A percentile compares a stretch with the other conserved stretches of the same genome.
phyloP scores from a whole-genome alignment of 2,113 vertebrate genomes.

The Mugil cephalus region DNA sequence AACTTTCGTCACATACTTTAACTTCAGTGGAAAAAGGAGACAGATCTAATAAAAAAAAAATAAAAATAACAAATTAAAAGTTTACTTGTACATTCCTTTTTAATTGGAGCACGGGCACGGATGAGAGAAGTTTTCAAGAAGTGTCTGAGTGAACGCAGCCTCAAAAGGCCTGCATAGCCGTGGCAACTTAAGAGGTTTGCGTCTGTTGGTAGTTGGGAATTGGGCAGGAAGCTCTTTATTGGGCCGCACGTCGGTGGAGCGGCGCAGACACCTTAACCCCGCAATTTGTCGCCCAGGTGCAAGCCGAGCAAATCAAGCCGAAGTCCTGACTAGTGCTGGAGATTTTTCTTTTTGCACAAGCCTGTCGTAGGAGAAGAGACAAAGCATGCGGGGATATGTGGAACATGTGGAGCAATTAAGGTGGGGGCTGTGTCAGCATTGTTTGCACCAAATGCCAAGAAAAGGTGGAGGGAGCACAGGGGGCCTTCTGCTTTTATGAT shows the following conservation, averaged over 20 bases:
- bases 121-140: constrained; percentile 17
- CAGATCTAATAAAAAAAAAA: not conserved
- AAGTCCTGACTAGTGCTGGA: constrained; percentile 11
- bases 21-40: not conserved
- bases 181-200: constrained; percentile 52
- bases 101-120: not conserved
- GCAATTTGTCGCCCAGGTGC: not conserved
- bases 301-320: constrained; percentile 28
- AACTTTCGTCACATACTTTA: not conserved
- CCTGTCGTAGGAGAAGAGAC: constrained; percentile 59
- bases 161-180: constrained; percentile 42
- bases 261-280: constrained; percentile 30
- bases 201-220: constrained; percentile 60
- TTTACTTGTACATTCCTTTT: not conserved
- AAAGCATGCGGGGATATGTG: constrained; percentile 70
- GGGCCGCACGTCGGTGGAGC: constrained; percentile 47
- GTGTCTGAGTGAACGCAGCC: constrained; percentile 32
- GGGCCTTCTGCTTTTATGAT: constrained; percentile 68
- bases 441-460: constrained; percentile 79
- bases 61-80: constrained; percentile 16
- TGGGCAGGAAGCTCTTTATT: constrained; percentile 75
- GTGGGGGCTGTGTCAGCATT: constrained; percentile 79
- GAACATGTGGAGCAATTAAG: constrained; percentile 77
- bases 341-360: constrained; percentile 43
- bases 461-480: constrained; percentile 63